These are phyloP conservation scores for Agapostemon virescens DNA, from an alignment of 2,888 invertebrate species.

Conservation along the genomic window DNA sequence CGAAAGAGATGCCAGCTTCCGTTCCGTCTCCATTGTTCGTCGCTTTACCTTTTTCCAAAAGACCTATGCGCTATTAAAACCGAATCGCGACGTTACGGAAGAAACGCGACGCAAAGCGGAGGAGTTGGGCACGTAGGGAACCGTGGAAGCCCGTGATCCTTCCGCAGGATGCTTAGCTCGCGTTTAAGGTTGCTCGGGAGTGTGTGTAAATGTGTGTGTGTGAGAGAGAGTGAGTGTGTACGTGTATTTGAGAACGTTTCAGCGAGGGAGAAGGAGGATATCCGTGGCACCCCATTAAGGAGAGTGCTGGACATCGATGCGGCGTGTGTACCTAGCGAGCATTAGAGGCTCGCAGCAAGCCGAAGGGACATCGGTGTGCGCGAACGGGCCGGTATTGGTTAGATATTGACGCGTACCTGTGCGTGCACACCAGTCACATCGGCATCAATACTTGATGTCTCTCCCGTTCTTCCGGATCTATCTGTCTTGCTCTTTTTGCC, in stretches of 20 bases:
- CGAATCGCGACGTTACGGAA: slow-evolving; percentile 2
- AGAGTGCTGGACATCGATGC: slow-evolving; percentile 75
- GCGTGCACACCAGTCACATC: slow-evolving; percentile 61
- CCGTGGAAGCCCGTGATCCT: neutral
- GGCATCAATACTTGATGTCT: slow-evolving; percentile 75
- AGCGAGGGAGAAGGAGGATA: slow-evolving; percentile 63
- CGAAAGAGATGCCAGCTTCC: neutral
- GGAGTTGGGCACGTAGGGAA: neutral
- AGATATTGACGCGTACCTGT: slow-evolving; percentile 54
- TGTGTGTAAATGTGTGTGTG: neutral
- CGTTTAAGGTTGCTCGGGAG: slow-evolving; percentile 11
- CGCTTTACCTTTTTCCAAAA: neutral
- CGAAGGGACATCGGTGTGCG: slow-evolving; percentile 25
- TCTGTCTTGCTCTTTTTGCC: slow-evolving; percentile 38
- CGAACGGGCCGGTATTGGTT: slow-evolving; percentile 10
- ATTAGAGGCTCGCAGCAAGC: slow-evolving; percentile 51
- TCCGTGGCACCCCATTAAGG: slow-evolving; percentile 77
- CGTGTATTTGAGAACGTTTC: slow-evolving; percentile 26
- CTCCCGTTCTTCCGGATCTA: slow-evolving; percentile 35
- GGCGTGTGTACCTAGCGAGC: slow-evolving; percentile 48
- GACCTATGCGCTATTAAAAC: slow-evolving; percentile 45
- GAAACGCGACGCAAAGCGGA: neutral
- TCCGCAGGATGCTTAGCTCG: neutral
- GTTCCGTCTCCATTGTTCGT: slow-evolving; percentile 2
- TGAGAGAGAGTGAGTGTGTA: slow-evolving; percentile 2